phyloP scores from a whole-genome alignment of 2,888 invertebrate species.

The Meganola albula region DNA sequence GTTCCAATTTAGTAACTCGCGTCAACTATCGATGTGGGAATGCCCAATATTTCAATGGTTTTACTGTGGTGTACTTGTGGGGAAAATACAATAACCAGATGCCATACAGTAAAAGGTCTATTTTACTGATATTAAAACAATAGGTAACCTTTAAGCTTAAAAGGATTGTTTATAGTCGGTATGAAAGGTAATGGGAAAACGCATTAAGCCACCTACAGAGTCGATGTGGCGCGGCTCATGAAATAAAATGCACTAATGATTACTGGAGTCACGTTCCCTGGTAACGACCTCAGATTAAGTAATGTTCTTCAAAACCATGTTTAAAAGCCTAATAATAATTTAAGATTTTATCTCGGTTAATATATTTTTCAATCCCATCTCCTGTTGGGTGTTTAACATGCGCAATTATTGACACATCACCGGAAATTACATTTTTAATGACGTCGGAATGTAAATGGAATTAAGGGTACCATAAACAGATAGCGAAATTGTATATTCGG shows the following conservation, averaged over 20 bases:
- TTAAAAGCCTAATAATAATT: slow-evolving; percentile 15
- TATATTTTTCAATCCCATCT: slow-evolving; percentile 20
- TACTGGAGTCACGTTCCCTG: slow-evolving; percentile 28
- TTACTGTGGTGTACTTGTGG: too few relatives aligned
- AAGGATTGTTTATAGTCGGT: slow-evolving; percentile 44
- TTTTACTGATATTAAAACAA: slow-evolving; percentile 34
- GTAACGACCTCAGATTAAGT: slow-evolving; percentile 39
- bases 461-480: too few relatives aligned
- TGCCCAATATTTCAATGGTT: too few relatives aligned
- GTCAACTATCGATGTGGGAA: too few relatives aligned
- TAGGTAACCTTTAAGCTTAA: slow-evolving; percentile 30
- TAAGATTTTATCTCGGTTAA: slow-evolving; percentile 14
- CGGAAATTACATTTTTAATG: slow-evolving; percentile 48
- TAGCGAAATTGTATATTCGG: slow-evolving; percentile 9
- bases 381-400: slow-evolving; percentile 26
- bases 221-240: slow-evolving; percentile 32
- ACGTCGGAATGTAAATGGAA: slow-evolving; percentile 19
- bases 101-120: too few relatives aligned
- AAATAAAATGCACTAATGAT: slow-evolving; percentile 66
- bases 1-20: too few relatives aligned
- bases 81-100: too few relatives aligned
- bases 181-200: slow-evolving; percentile 60
- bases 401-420: slow-evolving; percentile 17
- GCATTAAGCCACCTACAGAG: slow-evolving; percentile 52
- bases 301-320: background rate